A percentile compares a stretch with the other conserved stretches of the same genome.
Conservation (phyloP, 2,113 vertebrate species). For the Lophura nycthemera region DNA sequence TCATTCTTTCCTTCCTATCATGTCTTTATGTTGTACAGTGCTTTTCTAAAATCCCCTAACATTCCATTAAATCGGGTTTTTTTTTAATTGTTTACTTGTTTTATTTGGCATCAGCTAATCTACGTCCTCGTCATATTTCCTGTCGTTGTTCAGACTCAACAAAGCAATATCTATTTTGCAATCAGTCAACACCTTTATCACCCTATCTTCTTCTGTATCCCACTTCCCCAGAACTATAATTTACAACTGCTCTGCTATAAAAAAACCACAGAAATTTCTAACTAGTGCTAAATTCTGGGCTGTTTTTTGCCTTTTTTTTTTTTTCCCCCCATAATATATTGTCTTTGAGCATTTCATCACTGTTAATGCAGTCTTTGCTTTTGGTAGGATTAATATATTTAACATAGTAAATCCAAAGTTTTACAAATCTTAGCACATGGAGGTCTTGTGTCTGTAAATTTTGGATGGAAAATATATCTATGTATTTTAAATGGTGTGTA, state of each 20-base stretch:
- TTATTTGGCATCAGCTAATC: not conserved
- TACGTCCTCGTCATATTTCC: not conserved
- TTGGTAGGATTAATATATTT: not conserved
- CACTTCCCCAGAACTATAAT: not conserved
- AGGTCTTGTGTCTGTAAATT: not conserved
- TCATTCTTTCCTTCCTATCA: not conserved
- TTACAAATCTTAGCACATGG: not conserved
- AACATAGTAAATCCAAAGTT: not conserved
- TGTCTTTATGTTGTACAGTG: not conserved
- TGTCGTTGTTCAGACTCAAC: not conserved
- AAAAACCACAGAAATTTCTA: not conserved
- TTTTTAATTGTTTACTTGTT: not conserved
- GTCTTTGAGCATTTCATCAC: not conserved
- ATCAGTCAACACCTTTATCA: not conserved
- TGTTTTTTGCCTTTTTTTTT: not conserved
- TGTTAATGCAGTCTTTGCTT: not conserved
- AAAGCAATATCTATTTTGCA: not conserved
- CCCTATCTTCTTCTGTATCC: not conserved
- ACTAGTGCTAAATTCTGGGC: not conserved
- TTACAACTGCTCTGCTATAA: not conserved
- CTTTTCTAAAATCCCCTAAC: not conserved
- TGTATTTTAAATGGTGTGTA: not conserved
- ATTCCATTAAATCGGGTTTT: not conserved
- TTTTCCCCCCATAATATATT: not conserved
- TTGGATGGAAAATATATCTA: not conserved